Evolutionary conservation across 2,888 invertebrate species (phyloP), one percentile per base, ranked within the genome.

Genomic region (Rutpela maculata): DNA sequence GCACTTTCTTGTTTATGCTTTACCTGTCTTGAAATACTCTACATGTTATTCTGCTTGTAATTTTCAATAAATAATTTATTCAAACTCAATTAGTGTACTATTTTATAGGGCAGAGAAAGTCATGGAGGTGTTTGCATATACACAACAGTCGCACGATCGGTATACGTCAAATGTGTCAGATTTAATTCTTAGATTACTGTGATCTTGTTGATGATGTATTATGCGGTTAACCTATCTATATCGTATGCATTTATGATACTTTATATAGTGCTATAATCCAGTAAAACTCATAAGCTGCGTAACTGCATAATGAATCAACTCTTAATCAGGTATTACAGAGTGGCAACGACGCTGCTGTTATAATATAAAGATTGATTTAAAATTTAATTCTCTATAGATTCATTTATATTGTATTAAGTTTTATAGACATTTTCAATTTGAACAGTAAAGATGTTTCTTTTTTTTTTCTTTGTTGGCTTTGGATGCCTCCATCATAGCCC

Each of bases 1-100:
- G 43, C 70, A 70, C 57, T 70, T 70, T 70, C 70, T 70, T 70
- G 57, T 70, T 70, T 70, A 65, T 38, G 63, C 31, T 66, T 66
- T 43, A 15, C 19, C 31, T 57, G n/a, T 59, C 26, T 69, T 57
- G 26, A 55, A 67, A 22, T 67, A 10, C 57, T 26, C 31, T 26
- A 18, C 38, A 35, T 56, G 67, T 15, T 57, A 59, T 69, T 59
- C 69, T 57, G 57, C 57, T 69, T 57, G 55, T 31, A 35, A 69
- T 4, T 69, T 35, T 59, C 38, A 19, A 57, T 69, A 69, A 70
- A 70, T 65, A 65, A 65, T 65, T 70, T 70, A 70, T 60, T 69
- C 60, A 59, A 35, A 70, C 60, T 59, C 69, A 18, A 69, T 69
- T 35, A 17, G 59, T 70, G 70, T 60, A 70, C 70, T 43, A 38